Base-by-base conservation (phyloP, 53 echinoderm and acorn worm genomes). In the Henricia sp. region DNA sequence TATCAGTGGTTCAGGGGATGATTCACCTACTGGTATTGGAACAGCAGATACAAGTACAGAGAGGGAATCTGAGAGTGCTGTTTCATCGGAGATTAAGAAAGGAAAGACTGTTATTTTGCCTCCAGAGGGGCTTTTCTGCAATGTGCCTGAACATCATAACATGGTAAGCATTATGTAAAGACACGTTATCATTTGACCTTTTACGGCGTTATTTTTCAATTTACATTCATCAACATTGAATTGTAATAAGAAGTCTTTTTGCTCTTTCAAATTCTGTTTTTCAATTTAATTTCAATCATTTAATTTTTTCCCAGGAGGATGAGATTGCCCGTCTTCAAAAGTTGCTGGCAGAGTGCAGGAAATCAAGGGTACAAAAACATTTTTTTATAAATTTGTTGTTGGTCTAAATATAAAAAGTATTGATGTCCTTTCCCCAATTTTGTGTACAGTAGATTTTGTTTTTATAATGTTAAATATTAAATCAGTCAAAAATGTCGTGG, bases 131-230 rank as follows among this genome's bases (percentile, higher is more conserved):
- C 55, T 96, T 25, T 96, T 96, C 65, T 96, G 97, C 35, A 96
- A 96, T 86, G 97, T 96, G 1, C 97, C 94, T 16, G 97, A 90
- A 46, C 97, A 96, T 78, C 97, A 96, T 74, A 85, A 94, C 40
- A 74, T 94, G 90, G 97, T 96, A 77, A 77, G 90, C 55, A 44
- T 40, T n/a, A n/a, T n/a, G n/a, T n/a, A n/a, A n/a, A n/a, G n/a
- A n/a, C n/a, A n/a, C n/a, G n/a, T n/a, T n/a, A n/a, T n/a, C n/a
- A n/a, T n/a, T n/a, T n/a, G n/a, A n/a, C n/a, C n/a, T n/a, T n/a
- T n/a, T n/a, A n/a, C n/a, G n/a, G n/a, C n/a, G n/a, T n/a, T n/a
- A n/a, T n/a, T n/a, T n/a, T n/a, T n/a, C n/a, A n/a, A n/a, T n/a
- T n/a, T n/a, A n/a, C n/a, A n/a, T n/a, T n/a, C n/a, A n/a, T n/a